Conservation (phyloP, 2,797 vertebrate genomes). For the Mormyrops boulengeri region DNA sequence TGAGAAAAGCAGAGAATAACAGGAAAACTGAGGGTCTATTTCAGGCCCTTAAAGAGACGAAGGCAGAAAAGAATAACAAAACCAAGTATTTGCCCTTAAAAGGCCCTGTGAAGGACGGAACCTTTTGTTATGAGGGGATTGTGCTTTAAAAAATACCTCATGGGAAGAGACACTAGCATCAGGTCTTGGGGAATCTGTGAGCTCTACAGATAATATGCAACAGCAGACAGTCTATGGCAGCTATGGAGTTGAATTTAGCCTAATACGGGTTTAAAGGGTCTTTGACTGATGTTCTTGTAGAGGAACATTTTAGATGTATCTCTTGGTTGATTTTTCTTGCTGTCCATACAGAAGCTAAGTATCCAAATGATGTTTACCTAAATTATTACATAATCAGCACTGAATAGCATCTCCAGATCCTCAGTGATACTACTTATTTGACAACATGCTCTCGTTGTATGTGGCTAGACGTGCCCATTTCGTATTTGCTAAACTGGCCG, state of each 20-base stretch:
- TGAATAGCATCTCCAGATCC: not conserved
- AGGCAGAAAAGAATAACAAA: slow-evolving; percentile 43
- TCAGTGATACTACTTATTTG: not conserved
- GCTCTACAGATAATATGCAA: not conserved
- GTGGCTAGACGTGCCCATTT: not conserved
- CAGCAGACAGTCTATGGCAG: not conserved
- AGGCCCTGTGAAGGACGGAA: slow-evolving; percentile 40
- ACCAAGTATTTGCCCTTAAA: slow-evolving; percentile 47
- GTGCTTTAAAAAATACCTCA: slow-evolving; percentile 46
- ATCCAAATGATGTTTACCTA: not conserved
- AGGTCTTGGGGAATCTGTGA: not conserved
- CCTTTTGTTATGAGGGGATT: slow-evolving; percentile 31
- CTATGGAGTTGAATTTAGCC: slow-evolving; percentile 14
- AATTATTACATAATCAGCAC: not conserved
- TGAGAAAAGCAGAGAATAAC: slow-evolving; percentile 50
- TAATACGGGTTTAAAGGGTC: slow-evolving; percentile 19
- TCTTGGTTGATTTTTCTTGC: not conserved
- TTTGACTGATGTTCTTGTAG: not conserved
- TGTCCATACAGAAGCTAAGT: no score
- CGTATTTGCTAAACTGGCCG: not conserved
- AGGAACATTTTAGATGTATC: not conserved
- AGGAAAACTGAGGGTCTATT: slow-evolving; percentile 59
- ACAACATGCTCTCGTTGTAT: not conserved
- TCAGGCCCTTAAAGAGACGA: slow-evolving; percentile 43
- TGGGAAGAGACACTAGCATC: not conserved